phyloP scores from a whole-genome alignment of 1,140 invertebrate species.

The Drosophila yakuba region DNA sequence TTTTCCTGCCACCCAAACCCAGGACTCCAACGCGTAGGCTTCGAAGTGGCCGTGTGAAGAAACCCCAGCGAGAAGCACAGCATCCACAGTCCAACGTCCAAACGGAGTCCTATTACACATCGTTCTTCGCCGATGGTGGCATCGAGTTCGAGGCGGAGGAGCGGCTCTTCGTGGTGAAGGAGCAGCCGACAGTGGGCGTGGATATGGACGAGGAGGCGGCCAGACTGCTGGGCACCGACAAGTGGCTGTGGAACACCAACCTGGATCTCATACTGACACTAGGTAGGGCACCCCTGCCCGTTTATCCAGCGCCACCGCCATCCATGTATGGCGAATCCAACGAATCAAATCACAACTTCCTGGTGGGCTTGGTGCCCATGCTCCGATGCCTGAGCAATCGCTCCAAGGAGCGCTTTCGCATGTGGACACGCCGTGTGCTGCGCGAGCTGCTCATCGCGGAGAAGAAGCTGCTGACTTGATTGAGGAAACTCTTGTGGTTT shows the following conservation, averaged over 20 bases:
- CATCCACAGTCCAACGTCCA: too few species aligned
- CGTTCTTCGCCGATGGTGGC: background rate
- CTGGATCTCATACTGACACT: background rate
- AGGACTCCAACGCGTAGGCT: too few species aligned
- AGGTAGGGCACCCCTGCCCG: background rate
- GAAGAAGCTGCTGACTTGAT: background rate
- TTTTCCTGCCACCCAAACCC: background rate
- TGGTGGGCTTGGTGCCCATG: background rate
- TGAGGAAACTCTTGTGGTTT: too few species aligned
- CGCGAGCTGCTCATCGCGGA: background rate
- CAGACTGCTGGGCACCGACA: background rate
- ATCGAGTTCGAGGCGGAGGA: background rate
- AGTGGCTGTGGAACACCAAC: background rate
- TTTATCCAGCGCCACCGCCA: background rate
- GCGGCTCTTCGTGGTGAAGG: background rate
- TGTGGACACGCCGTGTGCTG: background rate
- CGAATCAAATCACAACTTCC: background rate
- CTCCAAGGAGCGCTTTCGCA: background rate
- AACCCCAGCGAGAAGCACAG: too few species aligned
- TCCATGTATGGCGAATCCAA: background rate
- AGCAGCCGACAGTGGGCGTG: background rate
- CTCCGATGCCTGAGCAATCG: background rate
- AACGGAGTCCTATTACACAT: rapidly evolving
- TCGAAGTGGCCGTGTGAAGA: background rate
- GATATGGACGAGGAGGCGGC: background rate